Percentiles rank a stretch among this genome's conserved stretches.
Conservation (phyloP, 2,797 vertebrate genomes). For the Protonibea diacanthus region DNA sequence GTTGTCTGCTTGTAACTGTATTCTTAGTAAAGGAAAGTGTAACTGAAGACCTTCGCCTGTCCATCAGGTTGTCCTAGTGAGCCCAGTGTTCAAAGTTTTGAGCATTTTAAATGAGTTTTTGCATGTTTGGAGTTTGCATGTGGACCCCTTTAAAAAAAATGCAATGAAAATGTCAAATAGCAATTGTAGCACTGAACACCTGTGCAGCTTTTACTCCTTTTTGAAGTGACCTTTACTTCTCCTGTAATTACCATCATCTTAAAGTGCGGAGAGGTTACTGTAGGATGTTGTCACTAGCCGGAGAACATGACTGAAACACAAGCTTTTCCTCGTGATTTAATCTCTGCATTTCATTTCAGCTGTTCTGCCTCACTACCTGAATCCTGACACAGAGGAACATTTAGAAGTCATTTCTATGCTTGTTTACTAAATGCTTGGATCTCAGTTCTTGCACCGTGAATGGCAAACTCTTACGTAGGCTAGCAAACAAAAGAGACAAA, state of each 20-base stretch:
- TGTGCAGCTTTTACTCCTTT: conserved; percentile 4
- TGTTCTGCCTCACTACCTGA: background rate
- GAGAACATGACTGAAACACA: conserved; percentile 23
- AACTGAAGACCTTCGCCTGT: conserved; percentile 23
- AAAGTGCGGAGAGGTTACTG: conserved; percentile 57
- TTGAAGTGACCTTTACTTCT: conserved; percentile 2
- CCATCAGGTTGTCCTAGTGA: background rate
- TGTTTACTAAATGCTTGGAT: conserved; percentile 9
- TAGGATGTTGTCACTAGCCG: conserved; percentile 42
- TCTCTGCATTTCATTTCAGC: conserved; percentile 6
- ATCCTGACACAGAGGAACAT: conserved; percentile 5
- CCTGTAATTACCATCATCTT: conserved; percentile 10
- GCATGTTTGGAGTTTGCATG: background rate
- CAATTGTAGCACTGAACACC: background rate
- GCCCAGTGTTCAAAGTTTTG: background rate
- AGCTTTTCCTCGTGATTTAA: conserved; percentile 18
- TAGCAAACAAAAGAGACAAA: conserved; percentile 3
- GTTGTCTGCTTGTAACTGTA: conserved; percentile 24
- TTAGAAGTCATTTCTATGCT: background rate
- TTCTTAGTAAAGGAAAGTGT: conserved; percentile 13
- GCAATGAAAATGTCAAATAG: background rate
- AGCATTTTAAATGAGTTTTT: background rate
- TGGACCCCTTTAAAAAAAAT: background rate
- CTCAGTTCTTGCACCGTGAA: background rate
- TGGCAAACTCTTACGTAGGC: background rate